phyloP scores from a whole-genome alignment of 64 coral and sea anemone genomes.

The Montipora efflorescens region DNA sequence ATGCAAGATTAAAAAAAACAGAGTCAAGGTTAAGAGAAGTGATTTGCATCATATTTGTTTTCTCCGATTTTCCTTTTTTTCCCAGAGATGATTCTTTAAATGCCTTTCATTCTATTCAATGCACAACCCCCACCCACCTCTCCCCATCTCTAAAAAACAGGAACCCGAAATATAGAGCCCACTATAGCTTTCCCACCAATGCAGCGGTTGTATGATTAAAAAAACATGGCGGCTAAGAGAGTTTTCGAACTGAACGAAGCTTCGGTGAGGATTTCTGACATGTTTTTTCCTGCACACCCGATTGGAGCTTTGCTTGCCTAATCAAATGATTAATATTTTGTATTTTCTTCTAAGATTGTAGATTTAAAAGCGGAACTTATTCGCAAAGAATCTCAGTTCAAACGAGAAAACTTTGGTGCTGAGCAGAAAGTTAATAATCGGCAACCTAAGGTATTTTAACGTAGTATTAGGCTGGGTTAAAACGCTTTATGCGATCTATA shows the following conservation, averaged over 20 bases:
- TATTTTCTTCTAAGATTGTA: constrained; percentile 66
- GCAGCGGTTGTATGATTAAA: constrained; percentile 53
- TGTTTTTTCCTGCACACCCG: not conserved
- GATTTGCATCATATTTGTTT: too few species aligned
- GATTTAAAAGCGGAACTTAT: constrained; percentile 96
- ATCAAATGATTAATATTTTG: not conserved
- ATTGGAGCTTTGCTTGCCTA: not conserved
- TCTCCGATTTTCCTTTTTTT: too few species aligned
- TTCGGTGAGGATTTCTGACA: constrained; percentile 65
- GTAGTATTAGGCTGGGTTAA: not conserved
- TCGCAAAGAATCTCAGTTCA: constrained; percentile 79
- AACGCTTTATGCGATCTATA: too few species aligned
- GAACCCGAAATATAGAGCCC: too few species aligned
- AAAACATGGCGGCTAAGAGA: constrained; percentile 93
- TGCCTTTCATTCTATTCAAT: too few species aligned
- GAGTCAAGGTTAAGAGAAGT: too few species aligned
- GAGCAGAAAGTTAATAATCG: constrained; percentile 30
- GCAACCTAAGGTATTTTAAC: constrained; percentile 42
- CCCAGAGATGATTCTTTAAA: too few species aligned
- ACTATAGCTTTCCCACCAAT: not conserved
- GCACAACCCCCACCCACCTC: too few species aligned
- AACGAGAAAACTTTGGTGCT: constrained; percentile 41
- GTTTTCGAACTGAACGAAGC: constrained; percentile 90
- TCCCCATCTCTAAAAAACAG: too few species aligned
- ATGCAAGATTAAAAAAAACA: too few species aligned